Evolutionary conservation across 2,797 vertebrate genomes (phyloP), one percentile per base, ranked within the genome.

Genomic region (Clarias fuscus): DNA sequence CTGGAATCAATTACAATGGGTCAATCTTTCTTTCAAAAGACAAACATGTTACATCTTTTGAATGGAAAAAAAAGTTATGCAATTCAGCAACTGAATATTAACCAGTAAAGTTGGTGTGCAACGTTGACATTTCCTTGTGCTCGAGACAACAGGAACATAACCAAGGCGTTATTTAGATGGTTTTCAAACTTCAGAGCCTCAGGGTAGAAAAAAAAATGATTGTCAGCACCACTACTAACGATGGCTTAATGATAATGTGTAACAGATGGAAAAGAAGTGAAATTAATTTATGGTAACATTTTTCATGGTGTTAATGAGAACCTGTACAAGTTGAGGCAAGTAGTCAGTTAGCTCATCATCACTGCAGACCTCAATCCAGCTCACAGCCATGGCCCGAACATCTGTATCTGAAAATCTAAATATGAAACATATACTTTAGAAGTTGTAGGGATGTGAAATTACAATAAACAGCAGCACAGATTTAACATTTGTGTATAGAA

Each of bases 311-410:
- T 43, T 20, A 7, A 59, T 48, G n/a, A 24, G 7, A 87, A 99
- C 98, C 96, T 99, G 98, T 7, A 99, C 98, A 86, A 99, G 96
- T 40, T 99, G 98, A 75, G 98, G 98, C 79, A 99, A 95, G 90
- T 99, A 98, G 91, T 98, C 98, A 59, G 95, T 94, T 89, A 99
- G 93, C 85, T 99, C 97, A 90, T 99, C 98, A 76, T 99, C 97
- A 68, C 95, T 98, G 92, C 98, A 95, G 59, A 95, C 92, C 88
- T 97, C 95, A 14, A 99, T 97, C 98, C 98, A 99, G 4, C 92
- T 92, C 62, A 99, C 96, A 72, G 98, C 98, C 86, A 96, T 95
- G 11, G 89, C 93, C 86, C 98, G 95, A 82, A 99, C 97, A 89
- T 97, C 96, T 84, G 97, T 97, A 91, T 99, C 98, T 88, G 98